phyloP scores from a whole-genome alignment of 2,797 vertebrate species.

The Odontamblyopus lacepedii region DNA sequence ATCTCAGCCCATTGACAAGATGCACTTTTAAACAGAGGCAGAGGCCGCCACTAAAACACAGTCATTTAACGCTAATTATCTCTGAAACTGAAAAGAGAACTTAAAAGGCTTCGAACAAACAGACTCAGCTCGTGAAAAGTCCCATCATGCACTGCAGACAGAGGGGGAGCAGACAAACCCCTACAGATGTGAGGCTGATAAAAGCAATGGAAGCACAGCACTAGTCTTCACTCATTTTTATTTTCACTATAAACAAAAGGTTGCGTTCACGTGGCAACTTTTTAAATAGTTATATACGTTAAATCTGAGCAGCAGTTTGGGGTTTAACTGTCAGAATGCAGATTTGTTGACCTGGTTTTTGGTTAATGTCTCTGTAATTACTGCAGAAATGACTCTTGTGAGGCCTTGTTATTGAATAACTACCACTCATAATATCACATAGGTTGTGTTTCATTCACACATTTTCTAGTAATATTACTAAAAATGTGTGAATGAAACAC shows the following conservation, averaged over 20 bases:
- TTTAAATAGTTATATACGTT: too few relatives aligned
- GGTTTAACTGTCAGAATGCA: too few relatives aligned
- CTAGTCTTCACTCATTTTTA: conserved; percentile 51
- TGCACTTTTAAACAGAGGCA: conserved; percentile 24
- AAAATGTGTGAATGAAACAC: too few relatives aligned
- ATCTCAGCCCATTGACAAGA: conserved; percentile 5
- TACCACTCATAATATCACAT: too few relatives aligned
- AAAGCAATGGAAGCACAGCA: conserved; percentile 39
- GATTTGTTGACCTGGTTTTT: too few relatives aligned
- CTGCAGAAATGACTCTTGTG: too few relatives aligned
- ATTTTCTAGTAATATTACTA: too few relatives aligned
- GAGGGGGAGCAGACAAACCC: background rate
- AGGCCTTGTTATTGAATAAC: too few relatives aligned
- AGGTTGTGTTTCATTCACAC: too few relatives aligned
- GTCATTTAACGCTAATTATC: conserved; percentile 43
- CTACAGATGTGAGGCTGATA: conserved; percentile 18
- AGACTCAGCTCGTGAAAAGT: conserved; percentile 24
- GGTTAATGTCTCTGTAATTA: too few relatives aligned
- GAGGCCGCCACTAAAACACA: conserved; percentile 19
- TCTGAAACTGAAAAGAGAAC: conserved; percentile 29
- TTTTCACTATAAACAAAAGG: conserved; percentile 46
- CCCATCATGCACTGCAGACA: conserved; percentile 16
- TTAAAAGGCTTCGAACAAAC: conserved; percentile 39
- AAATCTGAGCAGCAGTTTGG: too few relatives aligned
- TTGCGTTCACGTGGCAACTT: too few relatives aligned